Conservation (phyloP, 1,140 invertebrate species). For the Grapholita molesta region DNA sequence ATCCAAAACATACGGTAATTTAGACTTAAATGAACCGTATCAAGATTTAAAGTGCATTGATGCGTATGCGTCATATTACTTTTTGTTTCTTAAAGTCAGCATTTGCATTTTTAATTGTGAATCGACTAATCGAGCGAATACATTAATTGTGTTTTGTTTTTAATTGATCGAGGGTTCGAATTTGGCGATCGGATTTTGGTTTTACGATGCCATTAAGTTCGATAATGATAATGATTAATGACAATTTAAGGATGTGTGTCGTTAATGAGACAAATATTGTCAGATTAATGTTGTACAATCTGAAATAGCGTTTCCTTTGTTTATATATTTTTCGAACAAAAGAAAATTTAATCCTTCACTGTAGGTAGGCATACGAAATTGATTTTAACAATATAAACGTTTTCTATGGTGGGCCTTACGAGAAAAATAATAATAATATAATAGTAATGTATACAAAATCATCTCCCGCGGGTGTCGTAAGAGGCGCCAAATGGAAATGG, state of each 20-base stretch:
- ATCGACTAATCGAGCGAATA: neutral
- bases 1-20: neutral
- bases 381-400: too few species aligned
- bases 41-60: neutral
- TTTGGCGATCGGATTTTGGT: neutral
- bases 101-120: conserved; percentile 14
- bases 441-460: too few species aligned
- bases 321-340: too few species aligned
- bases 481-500: too few species aligned
- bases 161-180: neutral
- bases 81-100: neutral
- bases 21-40: neutral
- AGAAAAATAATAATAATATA: too few species aligned
- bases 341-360: too few species aligned
- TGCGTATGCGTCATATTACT: neutral
- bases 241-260: neutral
- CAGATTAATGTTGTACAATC: neutral
- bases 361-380: too few species aligned
- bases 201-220: neutral
- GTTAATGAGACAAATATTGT: neutral
- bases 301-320: too few species aligned
- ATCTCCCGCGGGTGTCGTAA: too few species aligned
- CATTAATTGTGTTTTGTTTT: conserved; percentile 4
- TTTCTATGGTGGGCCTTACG: too few species aligned
- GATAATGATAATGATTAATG: neutral